Evolutionary conservation across 2,888 invertebrate species (phyloP), one percentile per base, ranked within the genome.

Genomic region (Pammene aurita): DNA sequence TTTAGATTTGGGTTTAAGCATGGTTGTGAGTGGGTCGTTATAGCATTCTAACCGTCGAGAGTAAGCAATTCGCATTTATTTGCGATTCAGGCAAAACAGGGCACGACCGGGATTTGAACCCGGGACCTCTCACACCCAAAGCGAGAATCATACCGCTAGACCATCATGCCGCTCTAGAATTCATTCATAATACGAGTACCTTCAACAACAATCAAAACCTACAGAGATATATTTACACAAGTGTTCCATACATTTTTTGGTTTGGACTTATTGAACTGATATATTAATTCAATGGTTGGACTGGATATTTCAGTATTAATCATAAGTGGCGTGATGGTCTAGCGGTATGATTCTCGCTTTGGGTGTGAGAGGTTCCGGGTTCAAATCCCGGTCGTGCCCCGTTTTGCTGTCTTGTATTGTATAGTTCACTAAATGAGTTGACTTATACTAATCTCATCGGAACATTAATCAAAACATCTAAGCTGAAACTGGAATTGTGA

Each of bases 91-190:
- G 34, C 46, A 65, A 69, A 69, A 69, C 60, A 69, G 69, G 69
- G 69, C 69, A 69, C 69, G 69, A 69, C 69, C 69, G 69, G 69
- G 64, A 69, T 69, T 69, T 69, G 69, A 65, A 69, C 69, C 64
- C 69, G 69, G 69, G 69, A 69, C 64, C 69, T 69, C 64, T 69
- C 69, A 69, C 77, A 77, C 77, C 77, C 76, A 77, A 82, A 84
- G 80, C 82, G 83, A 81, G 79, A 81, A 84, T 82, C 80, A 84
- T 83, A 80, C 83, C 81, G 78, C 82, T 82, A 82, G 81, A 83
- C 82, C 81, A 82, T 83, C 81, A 81, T 80, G 82, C 81, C 81
- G 16, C 57, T 34, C 56, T 38, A 1, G 11, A 11, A n/a, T 50
- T 48, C 16, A 50, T 16, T 10, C 16, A 16, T 10, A 46, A 46